Conservation (phyloP, 1,140 invertebrate genomes). For the Tribolium castaneum region DNA sequence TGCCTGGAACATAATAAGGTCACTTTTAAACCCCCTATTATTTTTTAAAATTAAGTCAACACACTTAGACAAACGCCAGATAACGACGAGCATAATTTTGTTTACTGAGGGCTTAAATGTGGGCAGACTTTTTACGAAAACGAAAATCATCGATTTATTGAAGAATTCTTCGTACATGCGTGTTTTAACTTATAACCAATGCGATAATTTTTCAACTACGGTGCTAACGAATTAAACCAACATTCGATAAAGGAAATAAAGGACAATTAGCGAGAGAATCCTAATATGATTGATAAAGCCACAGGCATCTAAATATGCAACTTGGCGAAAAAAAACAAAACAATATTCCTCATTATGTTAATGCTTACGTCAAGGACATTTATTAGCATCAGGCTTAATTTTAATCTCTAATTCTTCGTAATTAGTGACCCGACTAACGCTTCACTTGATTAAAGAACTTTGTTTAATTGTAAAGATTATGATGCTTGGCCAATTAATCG, state of each 20-base stretch:
- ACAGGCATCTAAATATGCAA: slow-evolving; percentile 21
- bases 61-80: not conserved
- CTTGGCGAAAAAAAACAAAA: slow-evolving; percentile 21
- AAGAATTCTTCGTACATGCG: not conserved
- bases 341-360: slow-evolving; percentile 30
- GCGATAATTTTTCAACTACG: slow-evolving; percentile 7
- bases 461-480: slow-evolving; percentile 6
- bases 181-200: not conserved
- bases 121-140: not conserved
- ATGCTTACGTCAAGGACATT: slow-evolving; percentile 14
- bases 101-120: slow-evolving; percentile 3
- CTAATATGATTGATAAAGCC: slow-evolving; percentile 14
- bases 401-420: not conserved
- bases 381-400: not conserved
- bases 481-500: not conserved
- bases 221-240: slow-evolving; percentile 15
- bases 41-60: slow-evolving; percentile 16
- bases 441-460: not conserved
- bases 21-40: not conserved
- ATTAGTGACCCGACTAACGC: not conserved
- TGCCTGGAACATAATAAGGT: slow-evolving; percentile 43
- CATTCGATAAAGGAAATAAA: slow-evolving; percentile 5
- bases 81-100: slow-evolving; percentile 8
- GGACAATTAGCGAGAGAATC: slow-evolving; percentile 7
- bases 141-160: slow-evolving; percentile 14